Conservation (phyloP, 2,113 vertebrate species). For the sheep (Ovis aries) region DNA sequence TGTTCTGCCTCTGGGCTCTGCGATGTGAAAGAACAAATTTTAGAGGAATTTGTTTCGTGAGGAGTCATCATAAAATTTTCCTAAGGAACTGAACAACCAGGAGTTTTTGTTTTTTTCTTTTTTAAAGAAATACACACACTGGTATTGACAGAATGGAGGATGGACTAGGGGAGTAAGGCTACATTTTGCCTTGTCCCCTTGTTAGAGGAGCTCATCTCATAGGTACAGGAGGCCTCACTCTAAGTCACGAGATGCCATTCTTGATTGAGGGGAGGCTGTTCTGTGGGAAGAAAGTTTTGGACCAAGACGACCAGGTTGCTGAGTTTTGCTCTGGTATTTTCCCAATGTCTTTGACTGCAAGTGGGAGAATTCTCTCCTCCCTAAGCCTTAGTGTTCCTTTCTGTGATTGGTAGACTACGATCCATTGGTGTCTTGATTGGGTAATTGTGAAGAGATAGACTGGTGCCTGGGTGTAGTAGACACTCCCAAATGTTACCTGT, state of each 20-base stretch:
- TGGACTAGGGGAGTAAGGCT: too few species aligned
- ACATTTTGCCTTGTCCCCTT: not conserved
- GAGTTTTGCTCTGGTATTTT: not conserved
- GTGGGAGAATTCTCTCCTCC: not conserved
- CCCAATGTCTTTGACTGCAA: not conserved
- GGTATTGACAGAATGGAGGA: accelerated
- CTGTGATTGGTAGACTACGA: accelerated
- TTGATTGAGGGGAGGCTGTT: not conserved
- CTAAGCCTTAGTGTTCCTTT: not conserved
- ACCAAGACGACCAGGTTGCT: not conserved
- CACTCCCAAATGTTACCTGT: accelerated
- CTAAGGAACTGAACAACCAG: not conserved
- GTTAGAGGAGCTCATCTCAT: accelerated
- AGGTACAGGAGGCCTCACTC: not conserved
- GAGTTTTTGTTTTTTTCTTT: not conserved
- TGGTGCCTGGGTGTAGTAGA: not conserved
- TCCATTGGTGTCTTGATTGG: accelerated
- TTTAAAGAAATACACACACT: not conserved
- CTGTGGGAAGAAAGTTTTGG: not conserved
- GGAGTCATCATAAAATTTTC: not conserved
- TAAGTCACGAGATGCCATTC: accelerated
- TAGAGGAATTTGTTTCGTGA: not conserved
- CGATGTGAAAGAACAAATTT: not conserved
- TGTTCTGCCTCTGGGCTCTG: not conserved
- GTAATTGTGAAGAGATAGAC: not conserved